phyloP scores from a whole-genome alignment of 1,140 invertebrate species.

The Drosophila asahinai region DNA sequence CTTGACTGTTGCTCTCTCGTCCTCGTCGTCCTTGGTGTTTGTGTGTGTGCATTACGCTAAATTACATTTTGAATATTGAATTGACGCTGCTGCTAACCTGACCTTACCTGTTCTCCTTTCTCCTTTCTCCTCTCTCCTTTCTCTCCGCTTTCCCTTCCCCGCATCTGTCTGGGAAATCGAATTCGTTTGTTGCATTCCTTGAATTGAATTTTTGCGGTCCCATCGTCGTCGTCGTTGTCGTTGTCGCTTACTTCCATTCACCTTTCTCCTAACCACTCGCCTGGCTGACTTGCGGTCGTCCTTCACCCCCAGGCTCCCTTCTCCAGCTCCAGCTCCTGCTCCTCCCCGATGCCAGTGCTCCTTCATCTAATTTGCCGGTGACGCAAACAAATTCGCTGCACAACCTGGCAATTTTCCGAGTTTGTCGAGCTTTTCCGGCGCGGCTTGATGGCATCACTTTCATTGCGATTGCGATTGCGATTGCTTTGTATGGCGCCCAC shows the following conservation, averaged over 20 bases:
- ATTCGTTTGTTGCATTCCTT: conserved; percentile 61
- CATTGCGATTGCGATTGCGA: conserved; percentile 18
- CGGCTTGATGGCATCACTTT: conserved; percentile 35
- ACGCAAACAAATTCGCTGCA: conserved; percentile 52
- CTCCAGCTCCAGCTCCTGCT: background rate
- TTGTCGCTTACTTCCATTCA: conserved; percentile 6
- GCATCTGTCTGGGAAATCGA: conserved; percentile 50
- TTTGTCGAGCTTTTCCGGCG: conserved; percentile 28
- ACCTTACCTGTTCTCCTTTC: conserved; percentile 13
- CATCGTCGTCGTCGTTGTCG: conserved; percentile 27
- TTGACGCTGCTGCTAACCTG: conserved; percentile 54
- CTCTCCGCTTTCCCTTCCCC: too few relatives aligned
- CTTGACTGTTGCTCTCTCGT: conserved; percentile 26
- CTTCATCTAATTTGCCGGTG: conserved; percentile 43
- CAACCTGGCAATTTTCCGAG: conserved; percentile 46
- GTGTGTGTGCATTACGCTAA: conserved; percentile 79
- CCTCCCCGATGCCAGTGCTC: background rate
- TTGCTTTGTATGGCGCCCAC: background rate
- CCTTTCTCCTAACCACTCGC: background rate
- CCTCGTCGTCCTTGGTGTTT: conserved; percentile 9
- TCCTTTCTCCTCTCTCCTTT: too few relatives aligned
- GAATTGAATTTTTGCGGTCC: conserved; percentile 73
- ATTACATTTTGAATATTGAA: conserved; percentile 84
- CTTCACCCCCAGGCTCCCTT: background rate
- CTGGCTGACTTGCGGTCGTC: background rate